Conservation (phyloP, 2,797 vertebrate species). For the Antrozous pallidus region DNA sequence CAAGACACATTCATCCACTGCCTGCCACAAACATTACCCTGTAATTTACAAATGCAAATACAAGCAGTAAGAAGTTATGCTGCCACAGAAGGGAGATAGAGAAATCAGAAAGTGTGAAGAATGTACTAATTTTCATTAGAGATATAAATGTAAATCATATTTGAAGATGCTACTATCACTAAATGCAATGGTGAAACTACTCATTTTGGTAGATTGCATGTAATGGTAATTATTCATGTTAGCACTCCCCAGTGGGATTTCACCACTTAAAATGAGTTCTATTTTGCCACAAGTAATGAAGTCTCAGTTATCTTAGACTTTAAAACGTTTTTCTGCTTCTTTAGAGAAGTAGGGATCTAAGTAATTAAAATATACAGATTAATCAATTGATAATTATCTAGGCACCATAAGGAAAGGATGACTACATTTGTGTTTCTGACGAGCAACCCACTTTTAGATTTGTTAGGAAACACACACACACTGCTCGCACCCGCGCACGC, state of each 20-base stretch:
- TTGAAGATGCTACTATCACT: slow-evolving; percentile 38
- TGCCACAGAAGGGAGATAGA: slow-evolving; percentile 3
- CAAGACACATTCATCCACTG: slow-evolving; percentile 4
- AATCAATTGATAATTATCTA: slow-evolving; percentile 56
- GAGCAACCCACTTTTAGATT: slow-evolving; percentile 18
- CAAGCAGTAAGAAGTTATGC: slow-evolving; percentile 11
- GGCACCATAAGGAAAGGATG: background rate
- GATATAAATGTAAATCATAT: slow-evolving; percentile 51
- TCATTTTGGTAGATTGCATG: slow-evolving; percentile 55
- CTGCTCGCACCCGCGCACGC: too few species aligned
- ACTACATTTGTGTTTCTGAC: slow-evolving; percentile 11
- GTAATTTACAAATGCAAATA: slow-evolving; percentile 43
- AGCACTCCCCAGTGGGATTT: slow-evolving; percentile 8
- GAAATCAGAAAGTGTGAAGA: slow-evolving; percentile 55
- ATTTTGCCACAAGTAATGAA: slow-evolving; percentile 66
- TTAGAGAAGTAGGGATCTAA: slow-evolving; percentile 47
- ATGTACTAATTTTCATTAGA: slow-evolving; percentile 56
- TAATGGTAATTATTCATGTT: slow-evolving; percentile 60
- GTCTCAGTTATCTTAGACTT: slow-evolving; percentile 48
- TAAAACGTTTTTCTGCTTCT: slow-evolving; percentile 49
- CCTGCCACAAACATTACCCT: background rate
- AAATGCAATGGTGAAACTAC: background rate
- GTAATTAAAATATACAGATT: slow-evolving; percentile 59
- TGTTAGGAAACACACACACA: background rate
- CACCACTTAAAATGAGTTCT: slow-evolving; percentile 60